These are phyloP conservation scores for Rhagophthalmus giganteus DNA, from an alignment of 2,888 invertebrate genomes.

Conservation along the genomic window DNA sequence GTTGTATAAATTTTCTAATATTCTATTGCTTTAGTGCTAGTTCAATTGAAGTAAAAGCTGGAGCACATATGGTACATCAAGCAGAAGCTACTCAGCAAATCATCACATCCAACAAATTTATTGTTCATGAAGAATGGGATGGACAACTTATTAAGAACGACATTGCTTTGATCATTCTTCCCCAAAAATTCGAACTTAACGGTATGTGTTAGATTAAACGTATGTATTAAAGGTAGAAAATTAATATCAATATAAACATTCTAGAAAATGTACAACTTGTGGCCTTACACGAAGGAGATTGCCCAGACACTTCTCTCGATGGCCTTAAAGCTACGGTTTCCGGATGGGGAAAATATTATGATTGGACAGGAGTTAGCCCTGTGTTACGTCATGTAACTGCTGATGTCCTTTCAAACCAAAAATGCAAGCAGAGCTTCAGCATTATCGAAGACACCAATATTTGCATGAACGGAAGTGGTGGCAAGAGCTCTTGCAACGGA, in stretches of 20 bases:
- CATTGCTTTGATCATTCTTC: conserved; percentile 54
- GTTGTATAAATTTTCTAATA: neutral
- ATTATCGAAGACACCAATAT: conserved; percentile 54
- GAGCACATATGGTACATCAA: conserved; percentile 42
- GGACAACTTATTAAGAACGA: conserved; percentile 50
- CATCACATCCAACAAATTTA: conserved; percentile 35
- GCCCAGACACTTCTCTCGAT: conserved; percentile 46
- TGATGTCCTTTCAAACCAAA: conserved; percentile 53
- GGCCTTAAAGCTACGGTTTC: conserved; percentile 52
- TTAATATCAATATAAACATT: conserved; percentile 1
- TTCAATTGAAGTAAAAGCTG: conserved; percentile 34
- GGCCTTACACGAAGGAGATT: conserved; percentile 18
- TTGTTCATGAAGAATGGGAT: conserved; percentile 49
- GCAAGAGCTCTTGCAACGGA: conserved; percentile 58
- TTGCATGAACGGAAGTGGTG: conserved; percentile 54
- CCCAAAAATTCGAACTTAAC: conserved; percentile 47
- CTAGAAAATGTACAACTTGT: conserved; percentile 32
- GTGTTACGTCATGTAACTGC: conserved; percentile 53
- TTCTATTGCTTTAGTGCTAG: conserved; percentile 16
- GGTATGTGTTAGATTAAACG: conserved; percentile 39
- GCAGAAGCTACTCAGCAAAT: conserved; percentile 44
- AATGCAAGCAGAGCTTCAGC: conserved; percentile 53
- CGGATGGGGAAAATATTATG: conserved; percentile 57
- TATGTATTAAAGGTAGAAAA: neutral
- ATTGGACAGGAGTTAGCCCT: conserved; percentile 47